Conservation (phyloP, 1,140 invertebrate species). For the Polypedilum pembai region DNA sequence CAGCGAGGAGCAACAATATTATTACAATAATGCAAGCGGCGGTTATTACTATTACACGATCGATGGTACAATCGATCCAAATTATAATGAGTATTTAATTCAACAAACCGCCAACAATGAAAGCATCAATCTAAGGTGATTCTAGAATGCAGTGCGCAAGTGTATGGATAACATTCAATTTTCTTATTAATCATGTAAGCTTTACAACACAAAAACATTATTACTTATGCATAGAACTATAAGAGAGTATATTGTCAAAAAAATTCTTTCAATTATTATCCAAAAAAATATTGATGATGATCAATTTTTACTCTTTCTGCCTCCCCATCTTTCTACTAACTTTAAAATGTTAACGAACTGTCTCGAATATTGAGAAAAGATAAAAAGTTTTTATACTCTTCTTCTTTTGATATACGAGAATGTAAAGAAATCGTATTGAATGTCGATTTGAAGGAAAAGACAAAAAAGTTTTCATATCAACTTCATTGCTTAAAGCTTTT, state of each 20-base stretch:
- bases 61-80: not conserved
- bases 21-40: not conserved
- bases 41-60: slow-evolving; percentile 22
- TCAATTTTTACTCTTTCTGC: not conserved
- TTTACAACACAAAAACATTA: not conserved
- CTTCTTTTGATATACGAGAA: too few species aligned
- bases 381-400: too few species aligned
- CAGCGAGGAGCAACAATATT: not conserved
- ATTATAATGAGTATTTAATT: slow-evolving; percentile 5
- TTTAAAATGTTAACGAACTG: not conserved
- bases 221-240: slow-evolving; percentile 1
- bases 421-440: too few species aligned
- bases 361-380: too few species aligned
- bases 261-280: not conserved
- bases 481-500: too few species aligned
- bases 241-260: not conserved
- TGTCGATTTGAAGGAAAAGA: too few species aligned
- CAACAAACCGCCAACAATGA: slow-evolving; percentile 1
- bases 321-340: not conserved
- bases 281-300: slow-evolving; percentile 4
- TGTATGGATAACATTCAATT: not conserved
- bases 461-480: too few species aligned
- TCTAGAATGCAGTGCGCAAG: not conserved
- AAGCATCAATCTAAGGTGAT: slow-evolving; percentile 8
- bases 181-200: not conserved